Evolutionary conservation across 2,797 vertebrate genomes (phyloP), one percentile per base, ranked within the genome.

Genomic region (Catharus ustulatus): DNA sequence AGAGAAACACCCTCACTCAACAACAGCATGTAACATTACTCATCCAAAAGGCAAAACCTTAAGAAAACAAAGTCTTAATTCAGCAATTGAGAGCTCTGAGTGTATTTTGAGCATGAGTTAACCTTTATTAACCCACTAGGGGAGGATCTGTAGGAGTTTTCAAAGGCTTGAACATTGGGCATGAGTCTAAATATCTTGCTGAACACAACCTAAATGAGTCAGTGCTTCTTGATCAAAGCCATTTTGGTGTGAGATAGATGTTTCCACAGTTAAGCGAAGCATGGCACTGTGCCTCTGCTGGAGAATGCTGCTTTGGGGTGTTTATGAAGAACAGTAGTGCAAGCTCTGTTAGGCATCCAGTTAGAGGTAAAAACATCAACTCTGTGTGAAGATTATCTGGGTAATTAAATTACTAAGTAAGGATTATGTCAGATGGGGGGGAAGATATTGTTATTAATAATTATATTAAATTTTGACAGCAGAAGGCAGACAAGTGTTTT

Each of bases 361-460:
- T 66, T 75, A 84, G 77, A 72, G 26, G 30, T 48, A 78, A 79
- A 94, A 91, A 46, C 18, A 67, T 57, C 73, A 88, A 87, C 51
- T 63, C 23, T 57, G 30, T 42, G 32, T n/a, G 71, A 81, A 73
- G 46, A 87, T 92, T 81, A 84, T 61, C 30, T 42, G 27, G 69
- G 69, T 89, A 94, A 92, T 95, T 94, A 94, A 93, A 90, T 84
- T 93, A 89, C 62, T 87, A 90, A 89, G 20, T 61, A 55, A 90
- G 42, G 32, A 61, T 91, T 90, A 84, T 63, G 24, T 66, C 64
- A 77, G 38, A n/a, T 1, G 2, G 21, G 13, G 13, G 26, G 23
- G 27, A 82, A 5, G 12, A 34, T 26, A 17, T 43, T 81, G 30
- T 68, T 95, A 76, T 86, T 78, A 88, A 66, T 75, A 55, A 13